A percentile compares a stretch with the other conserved stretches of the same genome.
These are phyloP conservation scores for Glyphotaelius pellucidus DNA, from an alignment of 2,888 invertebrate genomes.

Conservation along the genomic window DNA sequence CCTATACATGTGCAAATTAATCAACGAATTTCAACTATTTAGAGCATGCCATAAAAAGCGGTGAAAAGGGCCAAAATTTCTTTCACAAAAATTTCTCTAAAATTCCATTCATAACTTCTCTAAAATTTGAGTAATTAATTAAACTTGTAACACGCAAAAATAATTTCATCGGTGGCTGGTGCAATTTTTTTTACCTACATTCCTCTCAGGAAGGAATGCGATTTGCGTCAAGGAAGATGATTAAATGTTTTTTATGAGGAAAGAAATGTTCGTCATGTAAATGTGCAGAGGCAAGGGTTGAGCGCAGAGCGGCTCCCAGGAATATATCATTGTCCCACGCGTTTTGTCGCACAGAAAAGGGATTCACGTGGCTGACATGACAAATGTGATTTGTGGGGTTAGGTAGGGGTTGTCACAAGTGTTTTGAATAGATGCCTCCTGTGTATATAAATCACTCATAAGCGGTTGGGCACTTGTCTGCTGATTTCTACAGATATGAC, in stretches of 20 bases:
- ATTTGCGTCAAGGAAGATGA: constrained; percentile 30
- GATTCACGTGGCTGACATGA: constrained; percentile 48
- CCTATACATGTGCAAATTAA: neutral
- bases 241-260: constrained; percentile 33
- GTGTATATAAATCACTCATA: constrained; percentile 33
- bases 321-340: constrained; percentile 36
- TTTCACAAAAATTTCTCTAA: neutral
- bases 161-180: constrained; percentile 7
- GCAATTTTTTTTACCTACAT: constrained; percentile 20
- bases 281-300: constrained; percentile 36
- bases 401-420: constrained; percentile 44
- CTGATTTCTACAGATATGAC: neutral
- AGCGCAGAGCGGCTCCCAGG: neutral
- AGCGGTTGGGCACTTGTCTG: neutral
- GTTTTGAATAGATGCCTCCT: constrained; percentile 40
- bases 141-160: constrained; percentile 5
- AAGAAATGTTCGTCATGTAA: constrained; percentile 35
- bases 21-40: neutral
- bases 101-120: neutral
- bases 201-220: constrained; percentile 2
- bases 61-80: neutral
- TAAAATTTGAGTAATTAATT: neutral
- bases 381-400: constrained; percentile 51
- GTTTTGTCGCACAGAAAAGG: constrained; percentile 37
- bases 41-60: neutral